Percentiles rank a stretch among this genome's conserved stretches.
Evolutionary conservation across 2,113 vertebrate species (phyloP).

Genomic region (Petroica traversi): DNA sequence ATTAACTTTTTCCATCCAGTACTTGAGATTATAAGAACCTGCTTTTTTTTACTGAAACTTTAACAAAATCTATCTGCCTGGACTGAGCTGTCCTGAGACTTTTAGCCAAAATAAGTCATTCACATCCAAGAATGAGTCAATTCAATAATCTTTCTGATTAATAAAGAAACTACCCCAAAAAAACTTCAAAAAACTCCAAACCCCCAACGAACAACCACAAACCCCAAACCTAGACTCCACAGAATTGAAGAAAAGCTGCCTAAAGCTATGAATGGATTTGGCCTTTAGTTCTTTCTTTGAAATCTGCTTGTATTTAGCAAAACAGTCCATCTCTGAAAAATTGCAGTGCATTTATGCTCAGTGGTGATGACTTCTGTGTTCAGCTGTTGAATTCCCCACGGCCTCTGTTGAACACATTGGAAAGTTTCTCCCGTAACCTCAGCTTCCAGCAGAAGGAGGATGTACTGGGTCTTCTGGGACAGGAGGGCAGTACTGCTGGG

Average conservation of each 20-base stretch:
- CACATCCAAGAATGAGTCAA: background rate
- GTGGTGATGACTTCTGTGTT: background rate
- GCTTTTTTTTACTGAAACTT: slow-evolving; percentile 9
- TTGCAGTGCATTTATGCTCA: background rate
- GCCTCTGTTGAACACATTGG: background rate
- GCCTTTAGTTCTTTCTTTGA: background rate
- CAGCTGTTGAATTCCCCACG: background rate
- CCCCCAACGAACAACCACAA: background rate
- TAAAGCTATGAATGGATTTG: background rate
- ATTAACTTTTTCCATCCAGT: background rate
- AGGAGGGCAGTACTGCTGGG: background rate
- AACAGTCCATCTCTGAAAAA: background rate
- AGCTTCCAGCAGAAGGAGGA: background rate
- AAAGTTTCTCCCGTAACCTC: background rate
- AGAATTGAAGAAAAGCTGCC: background rate
- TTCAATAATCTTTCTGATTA: background rate
- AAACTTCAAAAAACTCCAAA: background rate
- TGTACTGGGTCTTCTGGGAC: background rate
- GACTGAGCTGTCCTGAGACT: background rate
- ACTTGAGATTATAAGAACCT: background rate
- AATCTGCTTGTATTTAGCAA: background rate
- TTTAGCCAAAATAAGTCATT: slow-evolving; percentile 11
- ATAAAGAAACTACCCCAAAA: background rate
- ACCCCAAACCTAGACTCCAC: background rate
- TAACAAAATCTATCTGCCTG: background rate